These are phyloP conservation scores for Hydrozoanthus tunicans DNA, from an alignment of 64 coral and sea anemone species.

Conservation along the genomic window DNA sequence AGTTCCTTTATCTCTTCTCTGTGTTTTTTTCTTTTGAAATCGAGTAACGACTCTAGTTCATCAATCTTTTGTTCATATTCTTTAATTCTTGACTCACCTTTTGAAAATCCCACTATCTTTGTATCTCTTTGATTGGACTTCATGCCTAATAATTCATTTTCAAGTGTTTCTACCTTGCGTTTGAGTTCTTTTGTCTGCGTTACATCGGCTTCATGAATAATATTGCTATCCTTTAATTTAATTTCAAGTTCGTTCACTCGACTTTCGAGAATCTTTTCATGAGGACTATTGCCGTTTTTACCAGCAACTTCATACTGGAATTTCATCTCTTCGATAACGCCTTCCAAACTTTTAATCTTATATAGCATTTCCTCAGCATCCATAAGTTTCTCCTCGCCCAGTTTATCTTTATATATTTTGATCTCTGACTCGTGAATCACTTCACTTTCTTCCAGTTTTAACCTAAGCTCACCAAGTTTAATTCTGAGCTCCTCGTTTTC, in stretches of 20 bases:
- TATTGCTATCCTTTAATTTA: constrained; percentile 18
- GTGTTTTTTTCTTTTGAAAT: constrained; percentile 87
- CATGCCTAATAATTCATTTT: constrained; percentile 34
- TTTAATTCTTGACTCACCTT: constrained; percentile 64
- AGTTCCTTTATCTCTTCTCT: constrained; percentile 86
- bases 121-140: background rate
- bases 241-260: constrained; percentile 37
- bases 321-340: constrained; percentile 90
- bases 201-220: constrained; percentile 57
- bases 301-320: constrained; percentile 70
- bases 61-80: constrained; percentile 87
- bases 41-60: constrained; percentile 88
- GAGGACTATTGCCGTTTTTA: background rate
- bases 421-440: constrained; percentile 64
- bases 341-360: constrained; percentile 86
- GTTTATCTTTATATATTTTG: constrained; percentile 89
- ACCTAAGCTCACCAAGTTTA: constrained; percentile 72
- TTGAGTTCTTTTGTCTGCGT: constrained; percentile 44
- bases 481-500: constrained; percentile 83
- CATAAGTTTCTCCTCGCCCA: constrained; percentile 70
- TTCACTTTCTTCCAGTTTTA: constrained; percentile 88
- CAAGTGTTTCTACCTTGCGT: constrained; percentile 7
- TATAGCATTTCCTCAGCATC: constrained; percentile 69
- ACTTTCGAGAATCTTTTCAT: constrained; percentile 23
- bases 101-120: background rate